Conservation (phyloP, 2,888 invertebrate genomes). For the Drosophila kanekoi region DNA sequence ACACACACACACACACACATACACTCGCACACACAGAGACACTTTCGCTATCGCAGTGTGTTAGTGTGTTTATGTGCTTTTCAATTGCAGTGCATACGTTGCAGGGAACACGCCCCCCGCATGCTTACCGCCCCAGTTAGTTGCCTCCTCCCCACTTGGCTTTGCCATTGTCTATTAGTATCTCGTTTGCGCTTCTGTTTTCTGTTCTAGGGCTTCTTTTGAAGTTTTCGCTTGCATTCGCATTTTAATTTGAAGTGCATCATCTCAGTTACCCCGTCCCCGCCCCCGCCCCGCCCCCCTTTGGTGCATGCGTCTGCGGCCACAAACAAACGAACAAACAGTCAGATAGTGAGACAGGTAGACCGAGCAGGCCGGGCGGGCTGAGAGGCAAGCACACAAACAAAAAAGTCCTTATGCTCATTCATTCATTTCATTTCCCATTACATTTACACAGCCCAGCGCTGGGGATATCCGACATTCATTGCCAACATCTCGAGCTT, state of each 20-base stretch:
- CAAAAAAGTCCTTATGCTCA: conserved; percentile 79
- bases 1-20: conserved; percentile 18
- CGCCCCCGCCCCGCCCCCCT: neutral
- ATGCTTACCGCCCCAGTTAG: neutral
- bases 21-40: conserved; percentile 42
- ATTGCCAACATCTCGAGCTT: conserved; percentile 44
- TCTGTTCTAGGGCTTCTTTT: conserved; percentile 80
- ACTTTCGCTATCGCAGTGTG: conserved; percentile 77
- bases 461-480: conserved; percentile 29
- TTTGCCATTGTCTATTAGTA: conserved; percentile 79
- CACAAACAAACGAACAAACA: conserved; percentile 61
- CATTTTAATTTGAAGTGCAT: conserved; percentile 81
- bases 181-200: conserved; percentile 79
- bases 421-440: conserved; percentile 81
- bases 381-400: conserved; percentile 40
- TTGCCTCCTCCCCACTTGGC: conserved; percentile 29
- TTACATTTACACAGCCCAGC: conserved; percentile 60
- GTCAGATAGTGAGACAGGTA: conserved; percentile 20
- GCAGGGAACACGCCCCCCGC: conserved; percentile 20
- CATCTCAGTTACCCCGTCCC: conserved; percentile 59
- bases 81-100: conserved; percentile 63
- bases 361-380: conserved; percentile 4
- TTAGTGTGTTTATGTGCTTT: conserved; percentile 73
- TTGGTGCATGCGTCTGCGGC: conserved; percentile 54
- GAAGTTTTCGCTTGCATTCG: conserved; percentile 81